Percentiles rank a stretch among this genome's conserved stretches.
These are phyloP conservation scores for Platichthys stellatus DNA, from an alignment of 2,113 vertebrate species.

Conservation along the genomic window DNA sequence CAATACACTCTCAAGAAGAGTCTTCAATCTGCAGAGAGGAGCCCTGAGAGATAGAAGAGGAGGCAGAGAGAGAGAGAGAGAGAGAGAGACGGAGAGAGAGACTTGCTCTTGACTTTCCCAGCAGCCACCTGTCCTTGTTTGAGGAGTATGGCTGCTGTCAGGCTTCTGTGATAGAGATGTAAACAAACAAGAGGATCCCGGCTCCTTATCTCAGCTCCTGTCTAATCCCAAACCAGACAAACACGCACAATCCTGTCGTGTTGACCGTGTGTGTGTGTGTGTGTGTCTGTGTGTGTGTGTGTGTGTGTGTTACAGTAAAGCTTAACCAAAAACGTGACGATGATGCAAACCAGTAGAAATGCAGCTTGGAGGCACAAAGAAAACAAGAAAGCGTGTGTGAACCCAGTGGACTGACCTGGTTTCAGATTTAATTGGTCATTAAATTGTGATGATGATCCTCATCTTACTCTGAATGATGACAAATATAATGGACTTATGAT, in stretches of 20 bases:
- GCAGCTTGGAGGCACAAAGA: neutral
- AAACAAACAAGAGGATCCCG: slow-evolving; percentile 69
- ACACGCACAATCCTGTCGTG: slow-evolving; percentile 59
- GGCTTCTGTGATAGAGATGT: slow-evolving; percentile 61
- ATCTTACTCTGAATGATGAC: no score
- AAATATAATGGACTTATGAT: no score
- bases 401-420: no score
- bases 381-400: no score
- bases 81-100: slow-evolving; percentile 2
- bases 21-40: no score
- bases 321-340: slow-evolving; percentile 40
- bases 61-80: neutral
- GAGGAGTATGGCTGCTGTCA: slow-evolving; percentile 60
- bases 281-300: neutral
- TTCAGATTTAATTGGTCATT: no score
- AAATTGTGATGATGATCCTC: no score
- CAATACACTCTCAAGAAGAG: no score
- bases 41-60: neutral
- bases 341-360: slow-evolving; percentile 47
- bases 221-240: slow-evolving; percentile 68
- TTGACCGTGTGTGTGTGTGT: slow-evolving; percentile 31
- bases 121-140: slow-evolving; percentile 65
- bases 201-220: slow-evolving; percentile 62
- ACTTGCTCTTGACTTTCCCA: slow-evolving; percentile 39
- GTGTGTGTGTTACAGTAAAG: slow-evolving; percentile 2